A percentile compares a stretch with the other conserved stretches of the same genome.
These are phyloP conservation scores for Pipistrellus kuhlii DNA, from an alignment of 2,797 vertebrate genomes.

Conservation along the genomic window DNA sequence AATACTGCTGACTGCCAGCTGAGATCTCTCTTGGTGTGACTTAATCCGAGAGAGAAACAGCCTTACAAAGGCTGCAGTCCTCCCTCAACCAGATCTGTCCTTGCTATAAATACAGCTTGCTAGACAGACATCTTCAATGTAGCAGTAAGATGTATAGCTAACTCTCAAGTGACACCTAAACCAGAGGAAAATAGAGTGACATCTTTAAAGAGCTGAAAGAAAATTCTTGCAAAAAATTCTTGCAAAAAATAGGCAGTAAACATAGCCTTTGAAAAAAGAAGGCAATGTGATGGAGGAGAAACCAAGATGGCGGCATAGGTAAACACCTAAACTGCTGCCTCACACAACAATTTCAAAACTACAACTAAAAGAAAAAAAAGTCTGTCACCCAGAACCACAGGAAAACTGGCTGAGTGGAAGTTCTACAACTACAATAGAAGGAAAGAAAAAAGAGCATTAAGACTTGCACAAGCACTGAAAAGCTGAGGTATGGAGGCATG, in stretches of 20 bases:
- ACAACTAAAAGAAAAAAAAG: too few species aligned
- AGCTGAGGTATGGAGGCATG: too few species aligned
- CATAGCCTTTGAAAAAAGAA: background rate
- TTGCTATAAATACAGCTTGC: background rate
- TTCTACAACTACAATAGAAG: too few species aligned
- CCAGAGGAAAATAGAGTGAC: background rate
- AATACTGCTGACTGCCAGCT: background rate
- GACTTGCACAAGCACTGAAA: too few species aligned
- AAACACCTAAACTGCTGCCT: too few species aligned
- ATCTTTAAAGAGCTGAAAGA: background rate
- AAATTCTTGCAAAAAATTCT: conserved; percentile 12
- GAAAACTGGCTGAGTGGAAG: too few species aligned
- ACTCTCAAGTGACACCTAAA: background rate
- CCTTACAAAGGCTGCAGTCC: background rate
- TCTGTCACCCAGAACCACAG: too few species aligned
- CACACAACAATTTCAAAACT: too few species aligned
- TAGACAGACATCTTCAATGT: background rate
- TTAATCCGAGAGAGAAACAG: background rate
- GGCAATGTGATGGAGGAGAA: too few species aligned
- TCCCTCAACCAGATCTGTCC: background rate
- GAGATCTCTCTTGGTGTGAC: too few species aligned
- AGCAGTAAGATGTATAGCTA: background rate
- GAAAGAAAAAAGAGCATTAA: too few species aligned
- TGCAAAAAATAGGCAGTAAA: background rate
- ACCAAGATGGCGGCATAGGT: too few species aligned